phyloP scores from a whole-genome alignment of 2,797 vertebrate species.

The Tokudaia muenninki region DNA sequence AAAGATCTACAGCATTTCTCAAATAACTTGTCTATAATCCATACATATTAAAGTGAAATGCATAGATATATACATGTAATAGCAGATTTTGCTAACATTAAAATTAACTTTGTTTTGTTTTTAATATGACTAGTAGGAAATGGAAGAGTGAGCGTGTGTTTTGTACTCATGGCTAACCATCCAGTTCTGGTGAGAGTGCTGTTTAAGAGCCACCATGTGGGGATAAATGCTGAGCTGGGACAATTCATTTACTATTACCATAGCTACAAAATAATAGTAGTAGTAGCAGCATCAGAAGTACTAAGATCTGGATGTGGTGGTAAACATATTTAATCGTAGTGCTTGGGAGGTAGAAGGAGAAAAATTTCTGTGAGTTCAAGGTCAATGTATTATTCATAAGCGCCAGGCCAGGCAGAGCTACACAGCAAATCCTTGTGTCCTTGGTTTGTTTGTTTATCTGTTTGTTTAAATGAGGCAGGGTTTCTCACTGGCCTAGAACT shows the following conservation, averaged over 20 bases:
- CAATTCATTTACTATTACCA: background rate
- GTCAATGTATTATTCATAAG: background rate
- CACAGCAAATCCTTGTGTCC: background rate
- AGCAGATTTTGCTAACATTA: conserved; percentile 17
- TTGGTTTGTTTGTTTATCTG: background rate
- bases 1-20: background rate
- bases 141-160: background rate
- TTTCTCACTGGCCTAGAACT: background rate
- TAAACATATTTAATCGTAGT: background rate
- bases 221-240: background rate
- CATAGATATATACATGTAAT: background rate
- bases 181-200: background rate
- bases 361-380: background rate
- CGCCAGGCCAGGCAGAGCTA: background rate
- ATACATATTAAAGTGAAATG: conserved; percentile 17
- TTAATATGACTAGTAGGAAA: background rate
- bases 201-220: background rate
- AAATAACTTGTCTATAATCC: background rate
- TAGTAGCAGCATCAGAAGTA: background rate
- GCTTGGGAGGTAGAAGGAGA: background rate
- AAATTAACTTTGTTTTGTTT: conserved; percentile 12
- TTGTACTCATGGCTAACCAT: background rate
- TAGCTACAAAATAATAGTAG: background rate
- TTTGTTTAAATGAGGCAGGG: background rate
- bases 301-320: background rate